A percentile compares a stretch with the other conserved stretches of the same genome.
phyloP scores from a whole-genome alignment of 1,140 invertebrate species.

The Drosophila bocki region DNA sequence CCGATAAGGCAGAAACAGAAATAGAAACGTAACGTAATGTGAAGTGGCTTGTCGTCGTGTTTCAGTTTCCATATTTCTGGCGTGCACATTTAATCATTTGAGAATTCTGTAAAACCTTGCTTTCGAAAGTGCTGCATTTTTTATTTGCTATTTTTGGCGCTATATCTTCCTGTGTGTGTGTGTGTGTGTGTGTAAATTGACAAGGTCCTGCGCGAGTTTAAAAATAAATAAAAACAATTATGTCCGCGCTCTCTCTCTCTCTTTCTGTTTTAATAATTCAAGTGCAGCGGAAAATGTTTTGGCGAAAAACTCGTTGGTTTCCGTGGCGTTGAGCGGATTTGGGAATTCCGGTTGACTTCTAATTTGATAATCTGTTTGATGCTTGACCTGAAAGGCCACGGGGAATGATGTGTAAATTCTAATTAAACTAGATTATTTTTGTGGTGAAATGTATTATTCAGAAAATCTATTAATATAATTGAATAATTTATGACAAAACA shows the following conservation, averaged over 20 bases:
- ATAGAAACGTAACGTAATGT: constrained; percentile 42
- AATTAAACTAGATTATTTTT: background rate
- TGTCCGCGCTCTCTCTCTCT: constrained; percentile 31
- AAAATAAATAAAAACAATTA: constrained; percentile 75
- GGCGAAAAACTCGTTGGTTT: background rate
- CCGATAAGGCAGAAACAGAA: constrained; percentile 30
- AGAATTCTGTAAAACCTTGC: constrained; percentile 11
- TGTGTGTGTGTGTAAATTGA: constrained; percentile 32
- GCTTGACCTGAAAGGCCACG: background rate
- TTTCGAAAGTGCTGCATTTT: constrained; percentile 9
- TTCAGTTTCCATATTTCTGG: constrained; percentile 3
- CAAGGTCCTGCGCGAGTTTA: constrained; percentile 60
- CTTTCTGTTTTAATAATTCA: constrained; percentile 20
- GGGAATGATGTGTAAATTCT: background rate
- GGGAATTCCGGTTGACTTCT: constrained; percentile 1
- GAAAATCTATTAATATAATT: background rate
- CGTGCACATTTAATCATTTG: background rate
- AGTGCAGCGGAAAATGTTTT: constrained; percentile 32
- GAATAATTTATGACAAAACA: background rate
- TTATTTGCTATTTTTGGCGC: constrained; percentile 48
- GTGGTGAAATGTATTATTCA: background rate
- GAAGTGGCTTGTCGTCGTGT: constrained; percentile 18
- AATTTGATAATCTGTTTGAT: constrained; percentile 21
- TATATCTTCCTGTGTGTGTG: constrained; percentile 17
- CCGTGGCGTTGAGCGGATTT: constrained; percentile 3